Conservation (phyloP, 2,797 vertebrate genomes). For the Acrossocheilus wenchowensis region DNA sequence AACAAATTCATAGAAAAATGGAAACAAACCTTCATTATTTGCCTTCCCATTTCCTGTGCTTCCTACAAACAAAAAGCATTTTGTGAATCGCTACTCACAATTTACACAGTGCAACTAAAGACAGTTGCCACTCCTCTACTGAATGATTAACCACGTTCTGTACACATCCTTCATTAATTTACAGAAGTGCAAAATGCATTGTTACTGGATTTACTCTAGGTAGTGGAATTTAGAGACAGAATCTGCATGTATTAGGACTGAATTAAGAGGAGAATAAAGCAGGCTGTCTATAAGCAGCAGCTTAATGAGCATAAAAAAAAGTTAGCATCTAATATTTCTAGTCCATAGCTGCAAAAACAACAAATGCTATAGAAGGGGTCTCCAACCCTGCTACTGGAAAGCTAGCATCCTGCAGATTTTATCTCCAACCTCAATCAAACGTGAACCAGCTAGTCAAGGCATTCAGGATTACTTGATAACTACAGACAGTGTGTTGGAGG, state of each 20-base stretch:
- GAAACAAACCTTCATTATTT: constrained; percentile 34
- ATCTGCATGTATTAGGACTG: not conserved
- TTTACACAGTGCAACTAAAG: not conserved
- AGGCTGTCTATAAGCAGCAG: not conserved
- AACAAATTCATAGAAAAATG: too few species aligned
- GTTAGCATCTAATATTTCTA: not conserved
- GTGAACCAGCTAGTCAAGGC: too few species aligned
- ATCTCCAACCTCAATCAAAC: not conserved
- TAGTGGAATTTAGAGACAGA: not conserved
- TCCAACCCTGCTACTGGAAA: not conserved
- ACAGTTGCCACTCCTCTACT: not conserved
- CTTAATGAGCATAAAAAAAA: not conserved
- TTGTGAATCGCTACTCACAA: not conserved
- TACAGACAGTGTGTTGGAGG: not conserved
- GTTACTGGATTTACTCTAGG: not conserved
- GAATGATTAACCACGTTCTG: not conserved
- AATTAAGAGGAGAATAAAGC: not conserved
- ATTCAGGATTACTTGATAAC: not conserved
- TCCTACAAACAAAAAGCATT: constrained; percentile 22
- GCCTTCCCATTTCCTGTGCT: constrained; percentile 32
- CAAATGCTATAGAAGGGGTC: not conserved
- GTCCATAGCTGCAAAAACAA: not conserved
- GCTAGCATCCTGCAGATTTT: not conserved
- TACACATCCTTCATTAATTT: not conserved
- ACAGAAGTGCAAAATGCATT: not conserved